Percentiles rank a stretch among this genome's conserved stretches.
Conservation (phyloP, 2,888 invertebrate genomes). For the Eurytoma adleriae region DNA sequence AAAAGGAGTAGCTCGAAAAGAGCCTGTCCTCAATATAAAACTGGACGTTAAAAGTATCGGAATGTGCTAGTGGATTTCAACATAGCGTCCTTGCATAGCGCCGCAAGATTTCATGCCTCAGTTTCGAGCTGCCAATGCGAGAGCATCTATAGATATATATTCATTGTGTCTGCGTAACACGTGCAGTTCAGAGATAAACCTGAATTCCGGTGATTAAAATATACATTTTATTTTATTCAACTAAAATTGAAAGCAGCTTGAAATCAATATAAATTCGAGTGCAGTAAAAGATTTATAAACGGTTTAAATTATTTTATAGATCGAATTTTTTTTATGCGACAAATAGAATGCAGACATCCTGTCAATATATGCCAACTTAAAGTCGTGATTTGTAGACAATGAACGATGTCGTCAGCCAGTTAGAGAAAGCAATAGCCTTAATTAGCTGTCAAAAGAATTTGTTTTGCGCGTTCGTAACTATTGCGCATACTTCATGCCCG, state of each 20-base stretch:
- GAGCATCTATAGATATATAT: not conserved
- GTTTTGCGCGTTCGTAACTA: too few species aligned
- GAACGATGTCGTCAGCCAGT: not conserved
- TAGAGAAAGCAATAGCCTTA: not conserved
- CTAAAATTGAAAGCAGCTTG: too few species aligned
- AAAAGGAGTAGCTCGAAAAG: constrained; percentile 21
- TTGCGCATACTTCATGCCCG: too few species aligned
- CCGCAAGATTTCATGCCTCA: constrained; percentile 40
- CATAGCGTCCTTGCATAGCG: constrained; percentile 38
- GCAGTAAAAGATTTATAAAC: too few species aligned
- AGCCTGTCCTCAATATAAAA: constrained; percentile 31
- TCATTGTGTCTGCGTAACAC: constrained; percentile 29
- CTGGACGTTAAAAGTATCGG: constrained; percentile 25
- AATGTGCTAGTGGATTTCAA: constrained; percentile 45
- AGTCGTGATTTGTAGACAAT: not conserved
- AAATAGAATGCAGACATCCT: too few species aligned
- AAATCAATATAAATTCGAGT: too few species aligned
- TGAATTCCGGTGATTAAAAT: constrained; percentile 8
- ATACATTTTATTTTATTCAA: too few species aligned
- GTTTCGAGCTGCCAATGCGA: constrained; percentile 6
- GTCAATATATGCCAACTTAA: too few species aligned
- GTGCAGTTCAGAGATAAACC: not conserved
- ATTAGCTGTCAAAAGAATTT: too few species aligned
- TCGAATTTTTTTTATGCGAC: too few species aligned
- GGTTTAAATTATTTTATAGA: too few species aligned